Conservation (phyloP, 2,888 invertebrate genomes). For the Quadroppia sp. region DNA sequence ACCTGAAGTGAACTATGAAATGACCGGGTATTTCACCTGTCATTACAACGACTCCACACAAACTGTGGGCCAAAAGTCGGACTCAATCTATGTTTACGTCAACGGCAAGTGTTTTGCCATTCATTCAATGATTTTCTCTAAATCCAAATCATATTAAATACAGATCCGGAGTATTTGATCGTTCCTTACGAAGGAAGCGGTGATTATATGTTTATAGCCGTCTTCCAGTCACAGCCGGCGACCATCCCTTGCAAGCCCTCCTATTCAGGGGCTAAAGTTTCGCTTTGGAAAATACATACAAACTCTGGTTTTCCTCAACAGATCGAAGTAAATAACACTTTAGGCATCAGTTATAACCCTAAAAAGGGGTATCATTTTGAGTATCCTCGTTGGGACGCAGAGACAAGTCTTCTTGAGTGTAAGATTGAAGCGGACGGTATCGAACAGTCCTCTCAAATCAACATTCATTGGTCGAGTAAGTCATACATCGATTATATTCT, state of each 20-base stretch:
- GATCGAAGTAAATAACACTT: conserved; percentile 30
- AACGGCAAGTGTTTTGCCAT: conserved; percentile 40
- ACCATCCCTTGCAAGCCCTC: conserved; percentile 46
- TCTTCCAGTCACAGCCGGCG: conserved; percentile 39
- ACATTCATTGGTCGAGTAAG: conserved; percentile 39
- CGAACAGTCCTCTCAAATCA: conserved; percentile 35
- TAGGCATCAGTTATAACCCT: conserved; percentile 33
- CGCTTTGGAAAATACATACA: conserved; percentile 41
- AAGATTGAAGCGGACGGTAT: conserved; percentile 42
- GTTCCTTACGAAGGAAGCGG: conserved; percentile 41
- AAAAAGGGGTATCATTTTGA: conserved; percentile 41
- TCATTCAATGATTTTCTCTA: not conserved
- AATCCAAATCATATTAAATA: not conserved
- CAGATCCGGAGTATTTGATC: conserved; percentile 43
- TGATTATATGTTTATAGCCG: conserved; percentile 39
- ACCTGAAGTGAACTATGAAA: conserved; percentile 37
- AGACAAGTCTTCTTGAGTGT: conserved; percentile 45
- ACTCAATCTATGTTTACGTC: conserved; percentile 44
- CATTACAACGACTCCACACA: conserved; percentile 36
- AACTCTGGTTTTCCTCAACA: not conserved
- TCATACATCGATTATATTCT: not conserved
- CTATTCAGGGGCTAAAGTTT: conserved; percentile 43
- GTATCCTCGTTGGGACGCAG: conserved; percentile 46
- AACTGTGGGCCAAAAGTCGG: not conserved
- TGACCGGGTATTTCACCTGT: conserved; percentile 46